Evolutionary conservation across 2,888 invertebrate genomes (phyloP).

Genomic region (Tinea semifulvella): DNA sequence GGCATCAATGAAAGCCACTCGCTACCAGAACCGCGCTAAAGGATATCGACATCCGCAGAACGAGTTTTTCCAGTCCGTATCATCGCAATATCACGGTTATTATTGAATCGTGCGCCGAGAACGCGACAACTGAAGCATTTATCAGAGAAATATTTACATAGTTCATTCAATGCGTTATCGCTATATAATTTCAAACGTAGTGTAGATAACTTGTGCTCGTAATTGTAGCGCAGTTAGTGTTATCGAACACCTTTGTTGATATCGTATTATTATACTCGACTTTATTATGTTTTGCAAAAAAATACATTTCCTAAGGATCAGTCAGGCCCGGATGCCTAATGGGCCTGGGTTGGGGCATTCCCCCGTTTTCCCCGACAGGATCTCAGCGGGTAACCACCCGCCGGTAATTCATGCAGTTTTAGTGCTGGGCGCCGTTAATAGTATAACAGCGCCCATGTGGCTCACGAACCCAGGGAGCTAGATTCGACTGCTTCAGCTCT

Average conservation of each 20-base stretch:
- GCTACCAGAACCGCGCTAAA: slow-evolving; percentile 47
- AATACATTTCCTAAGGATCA: not conserved
- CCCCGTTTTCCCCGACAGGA: no score
- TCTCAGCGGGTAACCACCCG: no score
- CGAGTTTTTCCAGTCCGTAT: slow-evolving; percentile 67
- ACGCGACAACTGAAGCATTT: slow-evolving; percentile 63
- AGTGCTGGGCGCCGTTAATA: no score
- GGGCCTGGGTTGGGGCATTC: no score
- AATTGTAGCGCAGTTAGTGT: slow-evolving; percentile 6
- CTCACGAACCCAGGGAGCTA: no score
- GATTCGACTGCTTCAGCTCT: no score
- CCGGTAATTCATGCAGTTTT: no score
- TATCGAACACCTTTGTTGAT: not conserved
- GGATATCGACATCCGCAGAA: slow-evolving; percentile 64
- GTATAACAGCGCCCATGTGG: no score
- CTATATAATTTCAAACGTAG: not conserved
- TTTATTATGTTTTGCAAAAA: no score
- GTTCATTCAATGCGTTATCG: slow-evolving; percentile 1
- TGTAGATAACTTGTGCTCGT: not conserved
- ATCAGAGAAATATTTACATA: slow-evolving; percentile 49
- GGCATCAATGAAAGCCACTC: slow-evolving; percentile 65
- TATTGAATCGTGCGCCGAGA: slow-evolving; percentile 60
- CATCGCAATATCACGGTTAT: slow-evolving; percentile 67
- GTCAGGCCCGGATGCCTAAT: no score
- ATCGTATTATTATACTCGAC: no score